Evolutionary conservation across 2,113 vertebrate genomes (phyloP).

Genomic region (Microcebus murinus): DNA sequence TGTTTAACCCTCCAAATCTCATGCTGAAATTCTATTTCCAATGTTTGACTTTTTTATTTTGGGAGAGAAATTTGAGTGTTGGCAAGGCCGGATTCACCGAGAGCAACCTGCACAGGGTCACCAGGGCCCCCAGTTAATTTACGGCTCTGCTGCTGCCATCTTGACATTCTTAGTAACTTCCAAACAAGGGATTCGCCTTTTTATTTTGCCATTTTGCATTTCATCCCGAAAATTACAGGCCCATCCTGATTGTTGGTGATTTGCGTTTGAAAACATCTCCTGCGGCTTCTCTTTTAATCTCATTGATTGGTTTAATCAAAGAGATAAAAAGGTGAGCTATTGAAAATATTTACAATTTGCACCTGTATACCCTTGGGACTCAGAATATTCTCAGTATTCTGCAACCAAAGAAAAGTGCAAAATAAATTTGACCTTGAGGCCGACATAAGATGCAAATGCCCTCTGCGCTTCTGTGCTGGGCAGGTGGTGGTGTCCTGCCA

Average conservation of each 20-base stretch:
- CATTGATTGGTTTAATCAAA: background rate
- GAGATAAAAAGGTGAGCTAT: rapidly evolving
- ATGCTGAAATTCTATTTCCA: no score
- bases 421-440: background rate
- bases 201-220: background rate
- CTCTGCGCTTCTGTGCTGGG: rapidly evolving
- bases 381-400: background rate
- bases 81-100: background rate
- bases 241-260: background rate
- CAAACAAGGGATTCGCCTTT: no score
- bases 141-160: background rate
- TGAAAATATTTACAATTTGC: background rate
- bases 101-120: rapidly evolving
- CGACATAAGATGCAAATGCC: background rate
- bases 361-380: background rate
- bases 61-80: no score
- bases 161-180: background rate
- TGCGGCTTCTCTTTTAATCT: background rate
- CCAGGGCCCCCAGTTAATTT: background rate
- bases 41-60: background rate
- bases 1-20: no score
- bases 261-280: rapidly evolving
- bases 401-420: background rate
- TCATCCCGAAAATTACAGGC: background rate
- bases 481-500: rapidly evolving